Percentiles rank a stretch among this genome's conserved stretches.
Conservation (phyloP, 1,140 invertebrate genomes). For the Drosophila nigromelanica region DNA sequence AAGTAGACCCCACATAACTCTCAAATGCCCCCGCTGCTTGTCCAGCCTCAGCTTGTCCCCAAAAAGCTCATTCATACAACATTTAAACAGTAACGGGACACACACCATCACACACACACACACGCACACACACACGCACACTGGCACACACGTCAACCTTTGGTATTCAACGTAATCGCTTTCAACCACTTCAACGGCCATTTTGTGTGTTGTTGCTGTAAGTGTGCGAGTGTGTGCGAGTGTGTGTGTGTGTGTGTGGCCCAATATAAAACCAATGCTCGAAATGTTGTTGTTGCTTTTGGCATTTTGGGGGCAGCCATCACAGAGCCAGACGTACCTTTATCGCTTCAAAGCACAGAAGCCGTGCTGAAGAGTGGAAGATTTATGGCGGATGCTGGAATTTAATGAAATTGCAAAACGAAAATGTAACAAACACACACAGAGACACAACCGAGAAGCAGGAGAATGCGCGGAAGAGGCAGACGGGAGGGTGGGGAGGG, state of each 20-base stretch:
- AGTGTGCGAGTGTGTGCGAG: not conserved
- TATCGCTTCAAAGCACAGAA: constrained; percentile 82
- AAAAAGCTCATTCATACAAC: constrained; percentile 77
- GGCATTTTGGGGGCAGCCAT: constrained; percentile 47
- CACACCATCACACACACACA: constrained; percentile 38
- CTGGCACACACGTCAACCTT: constrained; percentile 59
- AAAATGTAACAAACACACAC: constrained; percentile 75
- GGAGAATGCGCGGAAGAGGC: not conserved
- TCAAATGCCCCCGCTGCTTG: constrained; percentile 6
- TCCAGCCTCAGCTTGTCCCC: constrained; percentile 46
- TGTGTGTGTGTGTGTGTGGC: constrained; percentile 37
- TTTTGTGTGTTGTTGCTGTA: constrained; percentile 57
- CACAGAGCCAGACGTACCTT: constrained; percentile 70
- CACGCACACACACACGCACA: constrained; percentile 29
- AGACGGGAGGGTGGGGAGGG: not conserved
- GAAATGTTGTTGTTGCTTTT: constrained; percentile 28
- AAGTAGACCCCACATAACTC: constrained; percentile 60
- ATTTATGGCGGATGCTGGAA: constrained; percentile 83
- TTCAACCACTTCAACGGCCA: constrained; percentile 81
- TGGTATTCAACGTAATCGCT: constrained; percentile 80
- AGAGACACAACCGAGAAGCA: constrained; percentile 14
- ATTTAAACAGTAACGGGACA: constrained; percentile 65
- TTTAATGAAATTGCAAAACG: constrained; percentile 83
- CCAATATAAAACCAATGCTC: constrained; percentile 58
- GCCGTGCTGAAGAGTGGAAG: constrained; percentile 80